Conservation (phyloP, 2,888 invertebrate genomes). For the Calameuta pallipes region DNA sequence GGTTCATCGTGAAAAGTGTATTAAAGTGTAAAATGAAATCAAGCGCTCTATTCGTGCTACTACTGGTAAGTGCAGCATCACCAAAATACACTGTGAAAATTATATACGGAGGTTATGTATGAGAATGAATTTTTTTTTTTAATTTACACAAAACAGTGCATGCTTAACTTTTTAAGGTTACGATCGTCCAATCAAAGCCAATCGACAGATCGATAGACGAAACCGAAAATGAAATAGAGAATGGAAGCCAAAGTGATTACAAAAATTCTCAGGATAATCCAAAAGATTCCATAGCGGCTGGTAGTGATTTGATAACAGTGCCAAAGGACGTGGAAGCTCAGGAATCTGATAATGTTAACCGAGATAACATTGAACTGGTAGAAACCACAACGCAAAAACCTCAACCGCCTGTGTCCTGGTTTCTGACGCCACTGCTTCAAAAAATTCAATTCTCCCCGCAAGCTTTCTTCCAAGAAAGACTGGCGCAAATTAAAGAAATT, state of each 20-base stretch:
- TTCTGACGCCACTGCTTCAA: slow-evolving; percentile 42
- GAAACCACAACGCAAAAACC: slow-evolving; percentile 1
- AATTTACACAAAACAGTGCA: no score
- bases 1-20: neutral
- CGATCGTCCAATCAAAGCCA: neutral
- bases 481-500: slow-evolving; percentile 36
- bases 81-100: neutral
- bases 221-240: slow-evolving; percentile 35
- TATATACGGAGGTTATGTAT: neutral
- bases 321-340: neutral
- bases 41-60: neutral
- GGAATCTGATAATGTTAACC: slow-evolving; percentile 7
- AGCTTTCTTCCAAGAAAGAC: slow-evolving; percentile 43
- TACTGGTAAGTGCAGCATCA: slow-evolving; percentile 2
- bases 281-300: neutral
- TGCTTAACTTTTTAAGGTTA: neutral
- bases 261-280: neutral
- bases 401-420: slow-evolving; percentile 26
- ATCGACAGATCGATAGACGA: slow-evolving; percentile 22
- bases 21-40: slow-evolving; percentile 4
- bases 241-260: slow-evolving; percentile 14
- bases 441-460: slow-evolving; percentile 48
- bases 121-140: no score
- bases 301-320: neutral
- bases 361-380: slow-evolving; percentile 8